Conservation (phyloP, 2,888 invertebrate species). For the Rhimphoctona megacephalus region DNA sequence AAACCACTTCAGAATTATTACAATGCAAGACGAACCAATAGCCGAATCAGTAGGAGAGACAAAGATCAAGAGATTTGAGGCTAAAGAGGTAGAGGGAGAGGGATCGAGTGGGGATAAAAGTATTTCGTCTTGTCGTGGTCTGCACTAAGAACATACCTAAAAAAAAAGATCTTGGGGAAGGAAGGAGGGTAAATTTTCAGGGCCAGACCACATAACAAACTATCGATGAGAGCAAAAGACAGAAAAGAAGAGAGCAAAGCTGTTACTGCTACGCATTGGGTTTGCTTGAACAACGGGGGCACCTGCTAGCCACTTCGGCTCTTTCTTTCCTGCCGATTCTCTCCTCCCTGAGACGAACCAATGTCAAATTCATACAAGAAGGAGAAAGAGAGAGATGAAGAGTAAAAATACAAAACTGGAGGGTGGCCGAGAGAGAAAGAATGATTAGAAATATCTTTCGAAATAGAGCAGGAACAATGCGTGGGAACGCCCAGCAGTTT, state of each 20-base stretch:
- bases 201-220: slow-evolving; percentile 73
- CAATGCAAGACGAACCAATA: slow-evolving; percentile 72
- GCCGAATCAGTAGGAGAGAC: slow-evolving; percentile 56
- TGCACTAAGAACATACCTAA: slow-evolving; percentile 60
- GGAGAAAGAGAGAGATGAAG: slow-evolving; percentile 44
- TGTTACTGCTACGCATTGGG: slow-evolving; percentile 72
- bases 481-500: slow-evolving; percentile 41
- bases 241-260: neutral
- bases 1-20: slow-evolving; percentile 76
- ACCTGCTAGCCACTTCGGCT: slow-evolving; percentile 67
- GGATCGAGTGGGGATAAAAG: slow-evolving; percentile 45
- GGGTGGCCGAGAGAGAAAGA: slow-evolving; percentile 31
- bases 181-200: slow-evolving; percentile 62
- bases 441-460: slow-evolving; percentile 40
- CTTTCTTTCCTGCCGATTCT: slow-evolving; percentile 28
- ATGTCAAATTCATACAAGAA: slow-evolving; percentile 43
- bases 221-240: slow-evolving; percentile 72
- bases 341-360: slow-evolving; percentile 28
- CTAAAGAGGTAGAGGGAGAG: slow-evolving; percentile 47
- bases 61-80: slow-evolving; percentile 18
- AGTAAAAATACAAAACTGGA: slow-evolving; percentile 68
- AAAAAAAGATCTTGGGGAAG: slow-evolving; percentile 51
- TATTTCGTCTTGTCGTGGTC: slow-evolving; percentile 56
- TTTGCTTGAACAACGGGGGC: slow-evolving; percentile 63
- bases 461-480: slow-evolving; percentile 24